A percentile compares a stretch with the other conserved stretches of the same genome.
Conservation (phyloP, 2,888 invertebrate genomes). For the Vandiemenella viatica region DNA sequence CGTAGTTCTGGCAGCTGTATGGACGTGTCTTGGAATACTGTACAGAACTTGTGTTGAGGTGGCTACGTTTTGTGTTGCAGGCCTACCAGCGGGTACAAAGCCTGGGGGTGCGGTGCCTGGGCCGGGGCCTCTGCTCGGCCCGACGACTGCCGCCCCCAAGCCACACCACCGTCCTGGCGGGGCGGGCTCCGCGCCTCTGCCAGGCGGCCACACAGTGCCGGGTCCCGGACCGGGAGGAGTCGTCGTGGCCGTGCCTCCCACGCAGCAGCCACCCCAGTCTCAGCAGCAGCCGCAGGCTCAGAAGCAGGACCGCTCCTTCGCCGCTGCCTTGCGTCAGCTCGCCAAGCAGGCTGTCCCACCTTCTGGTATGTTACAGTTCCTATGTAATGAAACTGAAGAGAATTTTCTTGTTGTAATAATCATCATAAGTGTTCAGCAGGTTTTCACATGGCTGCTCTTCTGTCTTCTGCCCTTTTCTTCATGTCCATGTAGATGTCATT, state of each 20-base stretch:
- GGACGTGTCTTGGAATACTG: too few relatives aligned
- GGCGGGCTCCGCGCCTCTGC: conserved; percentile 9
- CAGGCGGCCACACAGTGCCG: conserved; percentile 16
- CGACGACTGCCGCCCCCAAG: too few relatives aligned
- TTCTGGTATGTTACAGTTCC: conserved; percentile 28
- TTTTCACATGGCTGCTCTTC: too few relatives aligned
- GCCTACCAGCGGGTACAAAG: conserved; percentile 12
- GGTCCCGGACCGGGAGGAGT: conserved; percentile 15
- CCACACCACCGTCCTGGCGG: conserved; percentile 11
- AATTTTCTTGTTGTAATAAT: too few relatives aligned
- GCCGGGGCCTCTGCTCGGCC: conserved; percentile 8
- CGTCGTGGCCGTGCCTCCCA: not conserved
- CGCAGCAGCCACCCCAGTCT: not conserved
- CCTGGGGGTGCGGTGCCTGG: too few relatives aligned
- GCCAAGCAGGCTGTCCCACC: conserved; percentile 82
- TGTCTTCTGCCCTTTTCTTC: too few relatives aligned
- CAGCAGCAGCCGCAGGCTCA: conserved; percentile 1
- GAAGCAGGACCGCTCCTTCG: conserved; percentile 54
- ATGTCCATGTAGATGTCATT: too few relatives aligned
- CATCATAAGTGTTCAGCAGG: too few relatives aligned
- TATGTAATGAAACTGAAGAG: too few relatives aligned
- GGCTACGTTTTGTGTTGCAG: too few relatives aligned
- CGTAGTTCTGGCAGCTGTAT: too few relatives aligned
- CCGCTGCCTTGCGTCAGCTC: conserved; percentile 76
- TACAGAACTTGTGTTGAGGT: too few relatives aligned